Evolutionary conservation across 2,888 invertebrate genomes (phyloP).

Genomic region (Lasioglossum malachurum): DNA sequence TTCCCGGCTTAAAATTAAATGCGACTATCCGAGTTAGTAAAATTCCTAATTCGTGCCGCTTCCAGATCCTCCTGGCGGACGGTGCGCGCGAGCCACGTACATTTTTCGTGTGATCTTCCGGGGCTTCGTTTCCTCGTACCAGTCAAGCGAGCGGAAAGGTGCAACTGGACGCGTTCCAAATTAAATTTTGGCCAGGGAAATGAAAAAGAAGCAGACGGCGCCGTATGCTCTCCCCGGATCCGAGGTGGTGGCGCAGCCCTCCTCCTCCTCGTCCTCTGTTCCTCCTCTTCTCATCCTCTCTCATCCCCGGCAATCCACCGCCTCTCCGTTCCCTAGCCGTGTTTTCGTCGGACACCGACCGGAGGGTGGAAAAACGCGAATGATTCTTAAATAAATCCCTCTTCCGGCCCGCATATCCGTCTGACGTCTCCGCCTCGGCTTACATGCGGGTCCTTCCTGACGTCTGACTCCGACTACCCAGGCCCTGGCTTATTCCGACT

Average conservation of each 20-base stretch:
- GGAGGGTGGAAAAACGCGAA: slow-evolving; percentile 31
- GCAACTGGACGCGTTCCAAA: slow-evolving; percentile 83
- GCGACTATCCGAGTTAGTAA: slow-evolving; percentile 84
- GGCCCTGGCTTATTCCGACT: slow-evolving; percentile 14
- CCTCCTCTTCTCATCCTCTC: not conserved
- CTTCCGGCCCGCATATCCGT: slow-evolving; percentile 39
- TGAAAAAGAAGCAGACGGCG: slow-evolving; percentile 73
- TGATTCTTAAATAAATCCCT: slow-evolving; percentile 66
- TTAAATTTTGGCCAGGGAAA: slow-evolving; percentile 80
- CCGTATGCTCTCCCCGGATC: slow-evolving; percentile 37
- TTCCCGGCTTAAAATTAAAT: slow-evolving; percentile 85
- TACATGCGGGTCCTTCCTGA: slow-evolving; percentile 28
- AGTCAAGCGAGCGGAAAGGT: slow-evolving; percentile 75
- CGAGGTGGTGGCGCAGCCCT: slow-evolving; percentile 18
- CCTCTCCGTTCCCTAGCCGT: not conserved
- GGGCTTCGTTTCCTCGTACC: slow-evolving; percentile 83
- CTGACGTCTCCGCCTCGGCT: slow-evolving; percentile 12
- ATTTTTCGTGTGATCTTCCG: slow-evolving; percentile 84
- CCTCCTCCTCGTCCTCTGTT: not conserved
- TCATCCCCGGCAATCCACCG: not conserved
- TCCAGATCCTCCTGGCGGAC: slow-evolving; percentile 69
- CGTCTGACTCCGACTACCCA: slow-evolving; percentile 20
- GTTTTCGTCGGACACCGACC: not conserved
- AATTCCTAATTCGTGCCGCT: slow-evolving; percentile 83
- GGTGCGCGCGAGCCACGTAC: slow-evolving; percentile 72